These are phyloP conservation scores for Equus quagga DNA, from an alignment of 2,113 vertebrate species.

Conservation along the genomic window DNA sequence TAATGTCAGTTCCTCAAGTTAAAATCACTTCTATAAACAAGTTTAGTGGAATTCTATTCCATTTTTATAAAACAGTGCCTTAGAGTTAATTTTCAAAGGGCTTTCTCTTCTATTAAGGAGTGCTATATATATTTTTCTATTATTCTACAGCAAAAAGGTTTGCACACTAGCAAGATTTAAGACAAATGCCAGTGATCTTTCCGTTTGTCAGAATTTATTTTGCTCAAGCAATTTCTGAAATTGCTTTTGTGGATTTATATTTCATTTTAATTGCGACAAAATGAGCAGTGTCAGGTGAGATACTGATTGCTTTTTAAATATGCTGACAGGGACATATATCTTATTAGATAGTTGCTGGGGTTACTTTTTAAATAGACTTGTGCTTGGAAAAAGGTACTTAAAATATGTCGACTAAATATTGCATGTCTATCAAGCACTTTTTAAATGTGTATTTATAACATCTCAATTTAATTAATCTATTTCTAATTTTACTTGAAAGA, in stretches of 20 bases:
- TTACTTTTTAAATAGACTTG: conserved; percentile 64
- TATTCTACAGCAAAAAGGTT: neutral
- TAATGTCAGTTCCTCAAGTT: neutral
- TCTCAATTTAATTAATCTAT: conserved; percentile 49
- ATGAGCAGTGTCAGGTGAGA: conserved; percentile 59
- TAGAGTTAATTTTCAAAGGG: neutral
- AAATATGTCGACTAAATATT: conserved; percentile 57
- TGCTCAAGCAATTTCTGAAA: conserved; percentile 73
- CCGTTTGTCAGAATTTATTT: conserved; percentile 76
- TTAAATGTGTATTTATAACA: neutral
- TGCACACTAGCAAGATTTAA: conserved; percentile 9
- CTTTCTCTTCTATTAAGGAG: neutral
- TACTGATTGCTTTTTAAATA: conserved; percentile 65
- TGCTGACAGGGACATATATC: conserved; percentile 63
- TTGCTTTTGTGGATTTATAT: conserved; percentile 57
- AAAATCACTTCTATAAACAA: neutral
- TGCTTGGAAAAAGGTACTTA: conserved; percentile 11
- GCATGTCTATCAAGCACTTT: conserved; percentile 32
- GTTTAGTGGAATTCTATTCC: neutral
- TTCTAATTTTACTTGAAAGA: conserved; percentile 46
- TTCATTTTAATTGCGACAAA: conserved; percentile 77
- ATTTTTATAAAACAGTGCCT: neutral
- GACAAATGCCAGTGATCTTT: conserved; percentile 46
- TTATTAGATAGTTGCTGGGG: conserved; percentile 42
- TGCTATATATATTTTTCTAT: neutral